Percentiles rank a stretch among this genome's conserved stretches.
Evolutionary conservation across 2,888 invertebrate species (phyloP).

Genomic region (Pinctada fucata): DNA sequence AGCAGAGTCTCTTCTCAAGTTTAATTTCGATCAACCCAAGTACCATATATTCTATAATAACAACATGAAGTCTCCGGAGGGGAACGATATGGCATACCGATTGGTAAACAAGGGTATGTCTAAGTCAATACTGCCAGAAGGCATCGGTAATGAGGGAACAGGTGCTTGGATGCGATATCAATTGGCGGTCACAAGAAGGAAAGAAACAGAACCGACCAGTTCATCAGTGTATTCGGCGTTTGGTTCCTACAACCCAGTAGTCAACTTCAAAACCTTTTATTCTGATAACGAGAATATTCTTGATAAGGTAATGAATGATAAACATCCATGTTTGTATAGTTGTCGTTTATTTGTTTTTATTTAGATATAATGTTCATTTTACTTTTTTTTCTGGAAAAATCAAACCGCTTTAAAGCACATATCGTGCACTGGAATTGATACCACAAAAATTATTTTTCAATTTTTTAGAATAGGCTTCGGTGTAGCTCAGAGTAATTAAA

Average conservation of each 20-base stretch:
- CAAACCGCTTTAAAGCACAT: too few species aligned
- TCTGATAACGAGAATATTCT: slow-evolving; percentile 62
- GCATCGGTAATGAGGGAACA: slow-evolving; percentile 53
- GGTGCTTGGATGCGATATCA: slow-evolving; percentile 67
- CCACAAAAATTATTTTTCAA: too few species aligned
- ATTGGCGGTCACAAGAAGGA: slow-evolving; percentile 63
- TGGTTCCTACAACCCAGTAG: slow-evolving; percentile 62
- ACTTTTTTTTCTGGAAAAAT: too few species aligned
- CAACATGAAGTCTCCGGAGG: slow-evolving; percentile 44
- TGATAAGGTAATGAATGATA: slow-evolving; percentile 56
- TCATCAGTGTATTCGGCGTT: slow-evolving; percentile 61
- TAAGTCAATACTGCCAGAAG: slow-evolving; percentile 57
- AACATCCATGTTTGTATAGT: slow-evolving; percentile 50
- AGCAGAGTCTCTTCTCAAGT: slow-evolving; percentile 60
- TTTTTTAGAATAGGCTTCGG: too few species aligned
- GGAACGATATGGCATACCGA: slow-evolving; percentile 60
- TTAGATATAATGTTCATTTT: too few species aligned
- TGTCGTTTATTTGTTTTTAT: slow-evolving; percentile 34
- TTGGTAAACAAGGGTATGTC: slow-evolving; percentile 57
- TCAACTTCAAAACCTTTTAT: slow-evolving; percentile 60
- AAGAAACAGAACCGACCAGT: slow-evolving; percentile 60
- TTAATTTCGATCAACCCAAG: slow-evolving; percentile 63
- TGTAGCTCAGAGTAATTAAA: too few species aligned
- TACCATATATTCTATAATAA: slow-evolving; percentile 66
- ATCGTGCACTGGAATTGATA: too few species aligned